Conservation (phyloP, 2,888 invertebrate genomes). For the Drosophila mercatorum region DNA sequence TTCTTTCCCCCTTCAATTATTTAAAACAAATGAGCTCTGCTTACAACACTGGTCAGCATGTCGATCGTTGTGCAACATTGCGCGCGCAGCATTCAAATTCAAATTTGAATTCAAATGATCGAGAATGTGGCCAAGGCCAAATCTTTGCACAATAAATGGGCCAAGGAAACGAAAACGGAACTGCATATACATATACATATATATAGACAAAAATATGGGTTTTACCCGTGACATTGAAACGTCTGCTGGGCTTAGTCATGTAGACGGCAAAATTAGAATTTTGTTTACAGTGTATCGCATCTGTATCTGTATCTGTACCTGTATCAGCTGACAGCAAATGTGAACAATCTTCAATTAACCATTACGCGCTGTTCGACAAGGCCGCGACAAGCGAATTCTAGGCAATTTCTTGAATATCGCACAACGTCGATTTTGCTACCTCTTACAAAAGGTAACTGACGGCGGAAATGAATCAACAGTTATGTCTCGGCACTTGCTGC, state of each 20-base stretch:
- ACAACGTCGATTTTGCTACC: constrained; percentile 27
- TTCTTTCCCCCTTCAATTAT: neutral
- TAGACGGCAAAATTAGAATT: constrained; percentile 42
- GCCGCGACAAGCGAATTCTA: constrained; percentile 61
- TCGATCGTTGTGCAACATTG: constrained; percentile 31
- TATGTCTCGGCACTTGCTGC: constrained; percentile 33
- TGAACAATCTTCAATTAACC: constrained; percentile 74
- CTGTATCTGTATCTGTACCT: constrained; percentile 33
- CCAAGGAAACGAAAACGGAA: constrained; percentile 23
- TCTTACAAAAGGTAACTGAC: constrained; percentile 67
- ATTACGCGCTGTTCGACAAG: constrained; percentile 58
- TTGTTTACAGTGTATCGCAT: constrained; percentile 27
- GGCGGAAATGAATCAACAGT: constrained; percentile 58
- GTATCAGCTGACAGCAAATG: constrained; percentile 37
- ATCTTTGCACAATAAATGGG: constrained; percentile 27
- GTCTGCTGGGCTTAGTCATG: constrained; percentile 20
- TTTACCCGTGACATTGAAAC: constrained; percentile 37
- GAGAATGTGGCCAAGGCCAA: neutral
- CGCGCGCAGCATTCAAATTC: constrained; percentile 18
- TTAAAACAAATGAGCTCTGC: neutral
- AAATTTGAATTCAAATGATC: constrained; percentile 17
- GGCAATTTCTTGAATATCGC: constrained; percentile 51
- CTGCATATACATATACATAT: neutral
- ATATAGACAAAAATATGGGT: neutral
- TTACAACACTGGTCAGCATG: constrained; percentile 24